These are phyloP conservation scores for Chrysochloris asiatica DNA, from an alignment of 2,113 vertebrate genomes.

Conservation along the genomic window DNA sequence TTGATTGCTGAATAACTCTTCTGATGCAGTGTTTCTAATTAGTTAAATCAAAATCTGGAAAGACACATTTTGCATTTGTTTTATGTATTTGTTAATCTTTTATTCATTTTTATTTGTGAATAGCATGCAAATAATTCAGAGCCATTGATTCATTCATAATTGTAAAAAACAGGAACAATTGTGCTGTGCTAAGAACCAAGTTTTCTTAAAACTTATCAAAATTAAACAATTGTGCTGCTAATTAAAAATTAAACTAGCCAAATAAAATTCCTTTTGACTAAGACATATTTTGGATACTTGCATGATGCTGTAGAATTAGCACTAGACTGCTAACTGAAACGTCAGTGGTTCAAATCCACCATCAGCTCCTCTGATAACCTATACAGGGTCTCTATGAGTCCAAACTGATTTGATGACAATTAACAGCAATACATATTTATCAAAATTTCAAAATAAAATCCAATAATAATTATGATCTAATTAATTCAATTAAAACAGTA, in stretches of 20 bases:
- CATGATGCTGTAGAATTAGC: too few species aligned
- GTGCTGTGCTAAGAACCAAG: not conserved
- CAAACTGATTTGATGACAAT: too few species aligned
- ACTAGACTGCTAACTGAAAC: too few species aligned
- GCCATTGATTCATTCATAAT: constrained; percentile 44
- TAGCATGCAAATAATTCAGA: constrained; percentile 63
- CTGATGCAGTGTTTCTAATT: constrained; percentile 59
- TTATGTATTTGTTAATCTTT: constrained; percentile 59
- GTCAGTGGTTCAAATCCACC: too few species aligned
- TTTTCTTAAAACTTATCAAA: not conserved
- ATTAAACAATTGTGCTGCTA: not conserved
- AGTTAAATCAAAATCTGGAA: constrained; percentile 67
- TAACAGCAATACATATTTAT: not conserved
- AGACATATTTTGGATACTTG: not conserved
- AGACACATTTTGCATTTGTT: constrained; percentile 44
- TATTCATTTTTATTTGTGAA: constrained; percentile 49
- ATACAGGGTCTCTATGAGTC: too few species aligned
- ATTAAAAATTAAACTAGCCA: not conserved
- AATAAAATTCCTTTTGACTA: not conserved
- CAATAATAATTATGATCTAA: not conserved
- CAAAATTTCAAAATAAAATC: not conserved
- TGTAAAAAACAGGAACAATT: not conserved
- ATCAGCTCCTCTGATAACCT: too few species aligned
- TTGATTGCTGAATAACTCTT: constrained; percentile 51
- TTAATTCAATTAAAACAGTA: not conserved